Evolutionary conservation across 2,113 vertebrate genomes (phyloP).

Genomic region (Coreoperca whiteheadi): DNA sequence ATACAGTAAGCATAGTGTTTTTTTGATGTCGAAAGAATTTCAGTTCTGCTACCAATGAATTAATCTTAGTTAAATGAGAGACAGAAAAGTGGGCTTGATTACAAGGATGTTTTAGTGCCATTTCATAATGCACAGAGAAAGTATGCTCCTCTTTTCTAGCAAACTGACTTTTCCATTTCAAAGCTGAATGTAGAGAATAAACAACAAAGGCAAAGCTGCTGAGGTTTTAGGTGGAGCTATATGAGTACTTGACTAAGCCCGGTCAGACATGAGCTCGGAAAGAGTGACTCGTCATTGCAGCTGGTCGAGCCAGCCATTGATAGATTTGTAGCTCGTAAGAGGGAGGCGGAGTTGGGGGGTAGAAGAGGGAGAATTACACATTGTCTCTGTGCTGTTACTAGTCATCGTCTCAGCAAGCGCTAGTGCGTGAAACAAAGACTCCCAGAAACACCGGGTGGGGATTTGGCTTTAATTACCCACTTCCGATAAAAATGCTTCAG

Average conservation of each 20-base stretch:
- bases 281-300: slow-evolving; percentile 64
- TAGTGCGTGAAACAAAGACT: slow-evolving; percentile 61
- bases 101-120: background rate
- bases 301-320: slow-evolving; percentile 57
- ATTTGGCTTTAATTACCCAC: slow-evolving; percentile 78
- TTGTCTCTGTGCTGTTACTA: slow-evolving; percentile 35
- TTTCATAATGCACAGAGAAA: slow-evolving; percentile 1
- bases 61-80: background rate
- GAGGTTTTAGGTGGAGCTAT: slow-evolving; percentile 38
- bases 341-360: background rate
- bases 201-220: background rate
- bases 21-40: background rate
- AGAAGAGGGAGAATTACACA: slow-evolving; percentile 21
- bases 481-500: slow-evolving; percentile 68
- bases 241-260: slow-evolving; percentile 19
- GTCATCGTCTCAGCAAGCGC: slow-evolving; percentile 44
- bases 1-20: background rate
- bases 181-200: background rate
- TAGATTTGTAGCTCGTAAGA: slow-evolving; percentile 36
- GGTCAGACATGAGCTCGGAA: slow-evolving; percentile 61
- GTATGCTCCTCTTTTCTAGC: background rate
- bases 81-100: background rate
- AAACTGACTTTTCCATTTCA: slow-evolving; percentile 15
- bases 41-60: background rate
- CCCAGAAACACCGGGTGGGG: slow-evolving; percentile 54